phyloP scores from a whole-genome alignment of 1,140 invertebrate genomes.

The Sipha flava region DNA sequence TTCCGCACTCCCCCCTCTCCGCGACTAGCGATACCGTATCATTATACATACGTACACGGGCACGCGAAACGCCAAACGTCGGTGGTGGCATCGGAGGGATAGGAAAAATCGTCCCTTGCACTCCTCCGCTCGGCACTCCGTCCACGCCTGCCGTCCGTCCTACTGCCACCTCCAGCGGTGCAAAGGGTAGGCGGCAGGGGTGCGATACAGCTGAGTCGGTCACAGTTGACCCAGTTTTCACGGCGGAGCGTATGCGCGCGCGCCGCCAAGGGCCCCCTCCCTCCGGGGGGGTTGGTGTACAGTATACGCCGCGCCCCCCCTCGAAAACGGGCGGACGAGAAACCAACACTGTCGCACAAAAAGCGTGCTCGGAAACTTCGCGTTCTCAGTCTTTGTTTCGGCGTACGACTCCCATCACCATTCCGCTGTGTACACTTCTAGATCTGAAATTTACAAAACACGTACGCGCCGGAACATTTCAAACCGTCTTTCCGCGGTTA shows the following conservation, averaged over 20 bases:
- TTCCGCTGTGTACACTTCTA: not conserved
- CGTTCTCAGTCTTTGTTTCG: constrained; percentile 24
- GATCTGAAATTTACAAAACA: too few species aligned
- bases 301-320: constrained; percentile 9
- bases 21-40: not conserved
- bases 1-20: too few species aligned
- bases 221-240: constrained; percentile 2
- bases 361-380: constrained; percentile 7
- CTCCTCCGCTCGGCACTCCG: not conserved
- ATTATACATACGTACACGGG: not conserved
- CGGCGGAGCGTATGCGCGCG: not conserved
- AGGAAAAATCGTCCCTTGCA: too few species aligned
- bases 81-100: not conserved
- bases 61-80: not conserved
- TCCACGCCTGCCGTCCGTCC: not conserved
- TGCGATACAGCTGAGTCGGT: not conserved
- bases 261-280: not conserved
- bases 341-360: not conserved
- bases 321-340: constrained; percentile 6
- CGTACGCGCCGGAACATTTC: too few species aligned
- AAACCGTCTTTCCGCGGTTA: too few species aligned
- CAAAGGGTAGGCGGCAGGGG: not conserved
- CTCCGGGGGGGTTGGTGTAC: not conserved
- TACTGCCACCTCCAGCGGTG: not conserved
- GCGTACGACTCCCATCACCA: not conserved